phyloP scores from a whole-genome alignment of 2,113 vertebrate genomes.

The Channa argus region DNA sequence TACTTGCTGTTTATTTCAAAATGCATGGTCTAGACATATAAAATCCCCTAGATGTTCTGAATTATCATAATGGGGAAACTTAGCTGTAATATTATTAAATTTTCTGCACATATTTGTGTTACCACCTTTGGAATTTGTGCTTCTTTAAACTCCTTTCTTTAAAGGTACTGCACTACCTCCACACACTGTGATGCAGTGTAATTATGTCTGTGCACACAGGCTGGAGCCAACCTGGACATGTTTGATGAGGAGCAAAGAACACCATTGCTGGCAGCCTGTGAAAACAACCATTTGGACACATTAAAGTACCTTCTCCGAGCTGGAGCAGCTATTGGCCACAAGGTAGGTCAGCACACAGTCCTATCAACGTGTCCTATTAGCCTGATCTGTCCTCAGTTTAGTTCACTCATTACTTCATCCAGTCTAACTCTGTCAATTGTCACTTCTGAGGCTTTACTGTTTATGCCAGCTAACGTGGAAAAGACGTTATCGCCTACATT shows the following conservation, averaged over 20 bases:
- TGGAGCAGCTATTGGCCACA: conserved; percentile 90
- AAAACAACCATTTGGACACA: conserved; percentile 94
- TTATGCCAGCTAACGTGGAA: too few species aligned
- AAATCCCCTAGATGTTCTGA: too few species aligned
- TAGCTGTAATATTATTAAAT: too few species aligned
- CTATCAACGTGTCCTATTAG: neutral
- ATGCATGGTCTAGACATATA: too few species aligned
- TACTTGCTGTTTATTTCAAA: too few species aligned
- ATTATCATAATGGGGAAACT: too few species aligned
- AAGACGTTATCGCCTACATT: too few species aligned
- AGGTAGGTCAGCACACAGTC: conserved; percentile 79
- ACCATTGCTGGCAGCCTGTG: conserved; percentile 93
- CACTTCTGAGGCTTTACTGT: neutral
- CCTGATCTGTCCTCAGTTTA: neutral
- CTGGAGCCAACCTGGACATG: conserved; percentile 94
- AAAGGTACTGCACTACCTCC: too few species aligned
- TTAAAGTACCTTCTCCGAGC: conserved; percentile 96
- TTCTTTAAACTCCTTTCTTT: too few species aligned
- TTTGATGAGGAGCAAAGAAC: conserved; percentile 95
- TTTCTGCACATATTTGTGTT: too few species aligned
- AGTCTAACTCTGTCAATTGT: conserved; percentile 3
- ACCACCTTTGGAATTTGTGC: too few species aligned
- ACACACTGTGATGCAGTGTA: neutral
- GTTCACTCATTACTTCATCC: conserved; percentile 1
- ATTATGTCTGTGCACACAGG: conserved; percentile 77